Base-by-base conservation (phyloP, 2,113 vertebrate genomes). In the Gobius niger region DNA sequence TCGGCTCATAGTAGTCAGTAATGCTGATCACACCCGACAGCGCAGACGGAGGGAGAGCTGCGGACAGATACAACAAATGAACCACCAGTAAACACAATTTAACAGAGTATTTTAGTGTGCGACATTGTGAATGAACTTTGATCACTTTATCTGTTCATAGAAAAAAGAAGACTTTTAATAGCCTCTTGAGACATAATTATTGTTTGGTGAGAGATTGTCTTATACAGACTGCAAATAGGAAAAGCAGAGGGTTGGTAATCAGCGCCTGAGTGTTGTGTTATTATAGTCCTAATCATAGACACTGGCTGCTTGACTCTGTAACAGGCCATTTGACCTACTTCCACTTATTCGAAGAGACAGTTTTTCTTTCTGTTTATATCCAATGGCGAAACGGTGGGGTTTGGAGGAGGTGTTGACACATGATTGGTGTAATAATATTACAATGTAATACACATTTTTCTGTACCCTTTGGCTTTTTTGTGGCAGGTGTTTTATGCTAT, bases 271-370 rank as follows among this genome's bases (percentile, higher is more conserved):
- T 42, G 40, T 65, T 67, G 7, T 42, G 40, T 65, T 67, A 6
- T 70, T 63, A 61, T 18, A 49, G 49, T 10, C 19, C 3, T 65
- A 0, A 61, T 68, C 40, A 65, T 46, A 44, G 11, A 2, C 8
- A 47, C 42, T 50, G 4, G 75, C 52, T 56, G 41, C 42, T 50
- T 6, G 4, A 47, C 54, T 82, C 54, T 78, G 60, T 24, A 44
- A 65, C 67, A 69, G 82, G 70, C 63, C 42, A 13, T 46, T 77
- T 86, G 84, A 85, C 85, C 86, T 82, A 87, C 80, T 85, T 87
- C 73, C 74, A 67, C 72, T 72, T 67, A 82, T 82, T 78, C 70
- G 73, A 81, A 82, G 57, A 46, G 79, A 80, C 81, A 75, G 41
- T 65, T 78, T 16, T 16, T 18, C 9, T 14, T 11, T 11, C 9